phyloP scores from a whole-genome alignment of 2,888 invertebrate species.

The Micoletzkya japonica region DNA sequence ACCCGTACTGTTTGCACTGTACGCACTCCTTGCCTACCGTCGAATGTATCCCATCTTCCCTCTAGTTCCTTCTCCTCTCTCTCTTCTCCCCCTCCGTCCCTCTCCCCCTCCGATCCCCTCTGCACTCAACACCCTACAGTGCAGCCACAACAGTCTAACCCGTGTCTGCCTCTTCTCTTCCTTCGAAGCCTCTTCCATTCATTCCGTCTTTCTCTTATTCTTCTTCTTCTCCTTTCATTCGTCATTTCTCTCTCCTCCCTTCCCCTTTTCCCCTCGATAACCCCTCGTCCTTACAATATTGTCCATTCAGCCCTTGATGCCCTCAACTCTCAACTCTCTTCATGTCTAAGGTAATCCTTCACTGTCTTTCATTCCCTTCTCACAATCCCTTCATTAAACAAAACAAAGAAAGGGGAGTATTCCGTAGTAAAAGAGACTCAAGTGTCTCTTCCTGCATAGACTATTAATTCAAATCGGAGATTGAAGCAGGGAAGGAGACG shows the following conservation, averaged over 20 bases:
- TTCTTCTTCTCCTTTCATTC: slow-evolving; percentile 13
- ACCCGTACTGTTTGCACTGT: slow-evolving; percentile 18
- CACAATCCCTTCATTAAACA: background rate
- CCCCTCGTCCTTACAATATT: slow-evolving; percentile 3
- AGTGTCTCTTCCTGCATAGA: background rate
- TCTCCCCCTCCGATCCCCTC: too few species aligned
- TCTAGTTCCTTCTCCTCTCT: background rate
- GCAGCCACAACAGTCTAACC: slow-evolving; percentile 12
- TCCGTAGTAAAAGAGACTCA: background rate
- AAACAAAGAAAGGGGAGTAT: background rate
- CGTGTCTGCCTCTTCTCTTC: background rate
- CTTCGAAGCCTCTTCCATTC: too few species aligned
- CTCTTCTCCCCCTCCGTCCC: background rate
- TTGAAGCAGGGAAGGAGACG: background rate
- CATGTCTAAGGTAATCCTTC: background rate
- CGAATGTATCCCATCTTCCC: background rate
- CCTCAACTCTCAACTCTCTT: too few species aligned
- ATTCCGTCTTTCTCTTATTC: slow-evolving; percentile 1
- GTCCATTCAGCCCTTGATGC: too few species aligned
- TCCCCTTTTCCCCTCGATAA: slow-evolving; percentile 1
- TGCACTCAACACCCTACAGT: background rate
- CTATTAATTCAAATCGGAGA: background rate
- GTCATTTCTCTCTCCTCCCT: background rate
- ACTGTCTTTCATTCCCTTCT: background rate
- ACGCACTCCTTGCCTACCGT: too few species aligned